Conservation (phyloP, 1,140 invertebrate genomes). For the Nymphalis io region DNA sequence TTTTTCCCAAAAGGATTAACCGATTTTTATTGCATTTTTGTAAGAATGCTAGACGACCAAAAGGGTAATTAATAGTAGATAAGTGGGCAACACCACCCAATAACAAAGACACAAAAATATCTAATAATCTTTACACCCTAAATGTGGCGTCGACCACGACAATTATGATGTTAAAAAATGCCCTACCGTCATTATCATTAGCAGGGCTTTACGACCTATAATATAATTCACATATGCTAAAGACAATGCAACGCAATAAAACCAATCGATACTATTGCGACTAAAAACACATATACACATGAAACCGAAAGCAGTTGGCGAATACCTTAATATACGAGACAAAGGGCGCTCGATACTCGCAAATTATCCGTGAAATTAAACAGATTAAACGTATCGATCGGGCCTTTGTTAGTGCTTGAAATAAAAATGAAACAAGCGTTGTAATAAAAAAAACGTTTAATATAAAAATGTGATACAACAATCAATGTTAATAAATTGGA, state of each 20-base stretch:
- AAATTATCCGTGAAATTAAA: slow-evolving; percentile 28
- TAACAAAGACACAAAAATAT: no score
- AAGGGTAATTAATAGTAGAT: no score
- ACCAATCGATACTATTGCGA: not conserved
- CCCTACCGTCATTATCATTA: no score
- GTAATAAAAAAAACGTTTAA: not conserved
- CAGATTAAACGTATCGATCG: slow-evolving; percentile 16
- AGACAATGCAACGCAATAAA: not conserved
- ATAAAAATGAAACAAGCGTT: slow-evolving; percentile 10
- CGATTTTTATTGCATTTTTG: no score
- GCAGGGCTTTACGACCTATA: no score
- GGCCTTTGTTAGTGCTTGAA: slow-evolving; percentile 2
- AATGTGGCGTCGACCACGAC: no score
- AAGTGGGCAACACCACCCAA: no score
- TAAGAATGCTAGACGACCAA: no score
- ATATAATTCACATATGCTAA: no score
- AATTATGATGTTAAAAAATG: no score
- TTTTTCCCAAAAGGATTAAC: no score
- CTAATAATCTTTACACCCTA: no score
- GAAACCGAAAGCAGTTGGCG: not conserved
- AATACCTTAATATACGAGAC: slow-evolving; percentile 7
- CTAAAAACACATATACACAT: not conserved
- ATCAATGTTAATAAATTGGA: not conserved
- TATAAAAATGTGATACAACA: slow-evolving; percentile 1
- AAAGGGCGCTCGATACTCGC: slow-evolving; percentile 15